These are phyloP conservation scores for Caenorhabditis wallacei DNA, from an alignment of 2,888 invertebrate genomes.

Conservation along the genomic window DNA sequence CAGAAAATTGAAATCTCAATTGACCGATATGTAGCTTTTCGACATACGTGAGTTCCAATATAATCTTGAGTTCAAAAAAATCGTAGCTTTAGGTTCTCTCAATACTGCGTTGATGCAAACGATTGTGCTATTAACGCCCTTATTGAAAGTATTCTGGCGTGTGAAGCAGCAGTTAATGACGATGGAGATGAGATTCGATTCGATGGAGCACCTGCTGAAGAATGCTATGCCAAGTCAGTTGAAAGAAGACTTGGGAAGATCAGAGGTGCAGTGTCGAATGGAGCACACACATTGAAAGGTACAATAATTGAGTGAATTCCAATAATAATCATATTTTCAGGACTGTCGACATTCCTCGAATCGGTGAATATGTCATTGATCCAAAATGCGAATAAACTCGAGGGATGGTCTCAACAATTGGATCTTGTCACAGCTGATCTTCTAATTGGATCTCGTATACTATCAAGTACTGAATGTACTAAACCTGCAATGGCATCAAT, in stretches of 20 bases:
- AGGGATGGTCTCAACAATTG: slow-evolving; percentile 71
- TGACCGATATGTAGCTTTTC: slow-evolving; percentile 54
- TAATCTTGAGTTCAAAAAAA: too few species aligned
- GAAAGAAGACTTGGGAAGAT: slow-evolving; percentile 42
- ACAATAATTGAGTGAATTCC: neutral
- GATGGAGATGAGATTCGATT: slow-evolving; percentile 58
- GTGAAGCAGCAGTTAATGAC: slow-evolving; percentile 39
- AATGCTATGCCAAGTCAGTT: slow-evolving; percentile 52
- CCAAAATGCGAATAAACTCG: slow-evolving; percentile 64
- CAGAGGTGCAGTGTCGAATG: neutral
- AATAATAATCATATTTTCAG: slow-evolving; percentile 29
- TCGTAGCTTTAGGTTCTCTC: slow-evolving; percentile 57
- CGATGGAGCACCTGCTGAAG: slow-evolving; percentile 39
- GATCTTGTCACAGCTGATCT: slow-evolving; percentile 66
- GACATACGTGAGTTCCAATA: slow-evolving; percentile 53
- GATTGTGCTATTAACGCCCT: slow-evolving; percentile 57
- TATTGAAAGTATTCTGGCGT: slow-evolving; percentile 56
- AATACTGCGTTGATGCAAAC: slow-evolving; percentile 54
- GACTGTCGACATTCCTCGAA: slow-evolving; percentile 48
- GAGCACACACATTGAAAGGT: slow-evolving; percentile 42
- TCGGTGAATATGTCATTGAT: slow-evolving; percentile 55
- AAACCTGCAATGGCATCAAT: slow-evolving; percentile 57
- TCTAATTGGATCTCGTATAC: slow-evolving; percentile 51
- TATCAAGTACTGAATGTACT: slow-evolving; percentile 66
- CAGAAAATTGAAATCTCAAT: slow-evolving; percentile 56